Conservation (phyloP, 1,140 invertebrate species). For the Dendroctonus ponderosae region DNA sequence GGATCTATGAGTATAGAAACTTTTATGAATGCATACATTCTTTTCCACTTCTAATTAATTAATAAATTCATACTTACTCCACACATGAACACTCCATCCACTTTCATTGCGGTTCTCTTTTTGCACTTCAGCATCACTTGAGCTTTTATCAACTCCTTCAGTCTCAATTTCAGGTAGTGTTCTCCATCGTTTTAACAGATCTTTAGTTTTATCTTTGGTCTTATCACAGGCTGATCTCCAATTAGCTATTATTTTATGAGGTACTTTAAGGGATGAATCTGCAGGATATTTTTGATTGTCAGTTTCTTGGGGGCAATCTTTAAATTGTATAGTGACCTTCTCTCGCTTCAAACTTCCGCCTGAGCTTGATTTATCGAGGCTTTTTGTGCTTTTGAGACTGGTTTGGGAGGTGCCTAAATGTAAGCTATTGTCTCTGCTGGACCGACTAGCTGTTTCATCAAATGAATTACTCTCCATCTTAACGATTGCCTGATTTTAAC, state of each 20-base stretch:
- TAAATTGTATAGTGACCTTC: slow-evolving; percentile 47
- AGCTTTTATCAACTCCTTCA: slow-evolving; percentile 35
- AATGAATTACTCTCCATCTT: slow-evolving; percentile 38
- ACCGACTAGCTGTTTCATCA: slow-evolving; percentile 36
- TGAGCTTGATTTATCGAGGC: slow-evolving; percentile 43
- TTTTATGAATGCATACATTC: too few relatives aligned
- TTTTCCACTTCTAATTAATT: too few relatives aligned
- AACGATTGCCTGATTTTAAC: neutral
- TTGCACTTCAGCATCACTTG: slow-evolving; percentile 46
- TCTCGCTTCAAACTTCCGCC: slow-evolving; percentile 47
- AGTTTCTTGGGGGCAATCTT: slow-evolving; percentile 44
- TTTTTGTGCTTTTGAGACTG: slow-evolving; percentile 48
- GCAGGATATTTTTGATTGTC: slow-evolving; percentile 41
- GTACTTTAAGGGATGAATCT: slow-evolving; percentile 57
- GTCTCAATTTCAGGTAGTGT: slow-evolving; percentile 60
- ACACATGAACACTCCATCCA: slow-evolving; percentile 70
- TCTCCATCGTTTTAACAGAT: slow-evolving; percentile 66
- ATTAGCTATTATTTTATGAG: slow-evolving; percentile 65
- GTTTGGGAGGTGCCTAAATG: slow-evolving; percentile 44
- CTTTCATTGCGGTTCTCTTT: slow-evolving; percentile 45
- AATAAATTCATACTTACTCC: slow-evolving; percentile 57
- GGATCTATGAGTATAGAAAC: too few relatives aligned
- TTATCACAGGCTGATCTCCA: slow-evolving; percentile 69
- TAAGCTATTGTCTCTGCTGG: slow-evolving; percentile 45
- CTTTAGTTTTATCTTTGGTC: slow-evolving; percentile 67